Base-by-base conservation (phyloP, 2,797 vertebrate genomes). In the Synanceia verrucosa region DNA sequence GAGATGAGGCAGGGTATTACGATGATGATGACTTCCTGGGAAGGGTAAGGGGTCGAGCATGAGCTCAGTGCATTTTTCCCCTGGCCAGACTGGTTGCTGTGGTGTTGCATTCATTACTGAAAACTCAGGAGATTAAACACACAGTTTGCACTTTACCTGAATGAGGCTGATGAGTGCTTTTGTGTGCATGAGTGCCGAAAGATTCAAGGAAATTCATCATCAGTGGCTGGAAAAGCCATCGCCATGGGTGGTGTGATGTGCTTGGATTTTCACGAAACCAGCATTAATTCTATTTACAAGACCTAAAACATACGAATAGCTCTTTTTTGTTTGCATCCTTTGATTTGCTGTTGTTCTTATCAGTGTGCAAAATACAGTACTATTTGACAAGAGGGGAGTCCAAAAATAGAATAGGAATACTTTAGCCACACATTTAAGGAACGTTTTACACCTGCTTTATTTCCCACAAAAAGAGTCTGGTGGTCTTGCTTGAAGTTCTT, bases 31-130 rank as follows among this genome's bases (percentile, higher is more conserved):
- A 94, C 60, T 92, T 94, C 65, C 91, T 99, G 64, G 95, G 94
- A 87, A 95, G 96, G 96, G 98, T 98, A 94, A 94, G 86, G 66
- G 23, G 67, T 66, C 59, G 60, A 89, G 93, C 93, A 94, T 94
- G 93, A 86, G 65, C 65, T 21, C 48, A 28, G 51, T 51, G 29
- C 76, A 83, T 61, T 76, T 70, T 71, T 73, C 73, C 50, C 77
- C 73, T 67, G 46, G 36, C 74, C 26, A 44, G 58, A 28, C 33
- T 75, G 72, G 78, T 83, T 88, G 77, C 70, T 84, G 73, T 86
- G 75, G 56, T 47, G 2, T 62, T 84, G 65, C 67, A 19, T 46
- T 74, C 8, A 29, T 52, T 46, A 76, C 39, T 41, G 16, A 41
- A n/a, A 9, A n/a, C 24, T 14, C 2, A 16, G 24, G 58, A 41